Base-by-base conservation (phyloP, 2,113 vertebrate species). In the Epinephelus fuscoguttatus region DNA sequence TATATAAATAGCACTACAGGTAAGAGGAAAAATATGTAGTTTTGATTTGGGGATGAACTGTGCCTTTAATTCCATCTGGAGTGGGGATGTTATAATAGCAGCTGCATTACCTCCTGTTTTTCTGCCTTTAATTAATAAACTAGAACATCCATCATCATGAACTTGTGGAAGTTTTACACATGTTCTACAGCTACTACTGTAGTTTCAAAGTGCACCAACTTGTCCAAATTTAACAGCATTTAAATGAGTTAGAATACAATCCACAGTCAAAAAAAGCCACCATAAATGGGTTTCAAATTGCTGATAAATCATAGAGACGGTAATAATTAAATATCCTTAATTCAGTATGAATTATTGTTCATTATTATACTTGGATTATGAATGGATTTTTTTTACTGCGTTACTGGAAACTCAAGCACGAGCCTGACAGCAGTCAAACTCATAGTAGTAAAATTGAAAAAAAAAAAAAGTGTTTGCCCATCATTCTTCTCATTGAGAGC, bases 401-500 rank as follows among this genome's bases (percentile, higher is more conserved):
- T 30, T 27, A 14, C 57, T 59, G 3, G 3, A 59, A 25, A 57
- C n/a, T 23, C 4, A 27, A 27, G 25, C 56, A 60, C 6, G 1
- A 60, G 57, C 8, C 15, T 18, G 15, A 61, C 42, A 59, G 50
- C 62, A 45, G 53, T 70, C 23, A 23, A 17, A 69, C 55, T 23
- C 40, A 68, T 42, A 59, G 64, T 9, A 40, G 25, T 15, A 49
- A 59, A 23, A 30, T 27, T 56, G 30, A 21, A 4, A 37, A 80
- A 49, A 80, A 49, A 73, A 21, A 74, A 49, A 62, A 2, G 1
- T 45, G 27, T 63, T 15, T 80, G 42, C 64, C 64, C 3, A 8
- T 66, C 37, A 61, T 62, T 81, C n/a, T 40, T 73, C 47, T 67
- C 33, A 47, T 1, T 80, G 68, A 80, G 56, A 75, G 57, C 79